phyloP scores from a whole-genome alignment of 2,113 vertebrate genomes.

The Chascanopsetta lugubris region DNA sequence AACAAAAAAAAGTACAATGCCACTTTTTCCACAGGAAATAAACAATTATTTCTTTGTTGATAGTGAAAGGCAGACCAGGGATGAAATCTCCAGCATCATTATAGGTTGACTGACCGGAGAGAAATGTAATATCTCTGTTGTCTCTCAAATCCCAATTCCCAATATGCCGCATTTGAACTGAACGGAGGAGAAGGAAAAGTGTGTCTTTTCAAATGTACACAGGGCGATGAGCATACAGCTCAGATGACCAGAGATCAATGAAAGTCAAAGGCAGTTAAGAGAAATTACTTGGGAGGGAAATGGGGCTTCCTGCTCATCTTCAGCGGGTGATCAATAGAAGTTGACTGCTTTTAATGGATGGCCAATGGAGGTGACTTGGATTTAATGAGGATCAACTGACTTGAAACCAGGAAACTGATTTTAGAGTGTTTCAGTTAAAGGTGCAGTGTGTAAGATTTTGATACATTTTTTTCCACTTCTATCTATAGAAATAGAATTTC shows the following conservation, averaged over 20 bases:
- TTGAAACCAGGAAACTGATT: conserved; percentile 36
- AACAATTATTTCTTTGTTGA: neutral
- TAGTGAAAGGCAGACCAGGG: neutral
- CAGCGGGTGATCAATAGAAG: conserved; percentile 60
- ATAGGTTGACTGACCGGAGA: neutral
- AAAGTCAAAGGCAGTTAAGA: conserved; percentile 26
- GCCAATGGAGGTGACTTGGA: conserved; percentile 44
- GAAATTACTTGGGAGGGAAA: conserved; percentile 41
- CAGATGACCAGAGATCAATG: conserved; percentile 64
- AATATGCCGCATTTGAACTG: conserved; percentile 16
- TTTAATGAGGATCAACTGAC: conserved; percentile 52
- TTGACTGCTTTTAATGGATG: conserved; percentile 43
- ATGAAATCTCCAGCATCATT: neutral
- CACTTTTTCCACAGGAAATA: neutral
- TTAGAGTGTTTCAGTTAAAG: conserved; percentile 38
- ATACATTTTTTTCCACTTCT: no score
- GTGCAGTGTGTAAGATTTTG: no score
- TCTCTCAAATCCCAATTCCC: conserved; percentile 9
- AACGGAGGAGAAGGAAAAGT: conserved; percentile 21
- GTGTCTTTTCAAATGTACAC: neutral
- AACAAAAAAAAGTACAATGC: neutral
- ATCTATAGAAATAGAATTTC: no score
- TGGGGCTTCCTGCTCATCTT: conserved; percentile 38
- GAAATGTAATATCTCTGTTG: conserved; percentile 11
- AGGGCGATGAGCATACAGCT: conserved; percentile 31